phyloP scores from a whole-genome alignment of 53 echinoderm and acorn worm species.

The Echinarachnius parma region DNA sequence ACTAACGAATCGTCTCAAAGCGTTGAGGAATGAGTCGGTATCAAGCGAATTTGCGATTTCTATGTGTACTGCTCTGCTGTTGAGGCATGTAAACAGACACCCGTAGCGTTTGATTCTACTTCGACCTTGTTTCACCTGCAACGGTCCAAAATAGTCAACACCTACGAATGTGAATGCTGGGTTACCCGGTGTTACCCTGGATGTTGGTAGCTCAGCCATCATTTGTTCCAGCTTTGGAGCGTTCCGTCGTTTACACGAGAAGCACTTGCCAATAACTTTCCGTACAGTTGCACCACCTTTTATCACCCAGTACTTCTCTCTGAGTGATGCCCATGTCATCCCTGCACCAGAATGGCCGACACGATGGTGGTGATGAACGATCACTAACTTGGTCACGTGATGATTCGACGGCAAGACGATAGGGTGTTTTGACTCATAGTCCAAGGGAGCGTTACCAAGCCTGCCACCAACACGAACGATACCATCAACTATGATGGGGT shows the following conservation, averaged over 20 bases:
- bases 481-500: constrained; percentile 40
- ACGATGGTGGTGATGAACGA: constrained; percentile 41
- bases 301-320: constrained; percentile 57
- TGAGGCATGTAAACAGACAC: constrained; percentile 59
- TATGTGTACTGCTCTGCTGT: constrained; percentile 53
- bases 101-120: constrained; percentile 50
- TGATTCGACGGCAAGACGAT: constrained; percentile 50
- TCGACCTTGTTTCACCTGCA: constrained; percentile 54
- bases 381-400: constrained; percentile 56
- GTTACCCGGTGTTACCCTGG: constrained; percentile 55
- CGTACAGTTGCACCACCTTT: constrained; percentile 47
- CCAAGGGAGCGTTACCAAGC: constrained; percentile 36
- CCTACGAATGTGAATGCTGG: constrained; percentile 56
- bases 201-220: constrained; percentile 59
- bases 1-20: constrained; percentile 50
- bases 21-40: constrained; percentile 64
- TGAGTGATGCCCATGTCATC: constrained; percentile 50
- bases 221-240: constrained; percentile 35
- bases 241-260: constrained; percentile 49
- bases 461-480: constrained; percentile 55
- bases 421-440: constrained; percentile 47
- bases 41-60: constrained; percentile 49
- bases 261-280: constrained; percentile 55
- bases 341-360: constrained; percentile 62
- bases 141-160: constrained; percentile 61